Evolutionary conservation across 2,113 vertebrate species (phyloP).

Genomic region (Mesitornis unicolor): DNA sequence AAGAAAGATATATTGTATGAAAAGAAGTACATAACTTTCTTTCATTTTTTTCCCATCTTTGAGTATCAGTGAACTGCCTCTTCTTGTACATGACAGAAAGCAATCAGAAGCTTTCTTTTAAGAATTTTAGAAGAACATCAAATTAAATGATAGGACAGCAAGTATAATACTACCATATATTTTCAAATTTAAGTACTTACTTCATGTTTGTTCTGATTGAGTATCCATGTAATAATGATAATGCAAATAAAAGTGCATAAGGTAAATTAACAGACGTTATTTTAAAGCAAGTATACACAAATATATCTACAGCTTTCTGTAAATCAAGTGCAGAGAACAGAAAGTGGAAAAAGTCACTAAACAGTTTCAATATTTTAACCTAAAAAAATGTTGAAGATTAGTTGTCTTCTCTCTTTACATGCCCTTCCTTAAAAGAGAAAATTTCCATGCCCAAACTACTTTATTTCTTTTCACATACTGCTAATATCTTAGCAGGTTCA

Average conservation of each 20-base stretch:
- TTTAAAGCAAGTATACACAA: neutral
- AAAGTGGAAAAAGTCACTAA: neutral
- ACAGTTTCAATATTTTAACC: neutral
- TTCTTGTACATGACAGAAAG: neutral
- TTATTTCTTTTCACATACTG: neutral
- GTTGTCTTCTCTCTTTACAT: neutral
- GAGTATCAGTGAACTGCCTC: neutral
- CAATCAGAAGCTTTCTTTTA: neutral
- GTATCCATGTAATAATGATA: neutral
- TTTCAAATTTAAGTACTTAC: neutral
- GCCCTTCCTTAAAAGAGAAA: neutral
- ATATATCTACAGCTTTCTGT: neutral
- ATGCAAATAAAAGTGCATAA: neutral
- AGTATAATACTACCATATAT: neutral
- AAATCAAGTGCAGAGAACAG: neutral
- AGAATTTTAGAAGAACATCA: neutral
- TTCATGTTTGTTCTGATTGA: neutral
- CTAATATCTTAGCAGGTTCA: neutral
- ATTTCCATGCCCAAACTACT: neutral
- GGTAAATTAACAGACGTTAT: neutral
- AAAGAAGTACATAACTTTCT: neutral
- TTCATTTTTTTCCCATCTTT: neutral
- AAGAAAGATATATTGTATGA: neutral
- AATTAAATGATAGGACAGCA: neutral
- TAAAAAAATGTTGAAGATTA: neutral